These are phyloP conservation scores for Gallinago jamesoni DNA, from an alignment of 2,113 vertebrate species.

Conservation along the genomic window DNA sequence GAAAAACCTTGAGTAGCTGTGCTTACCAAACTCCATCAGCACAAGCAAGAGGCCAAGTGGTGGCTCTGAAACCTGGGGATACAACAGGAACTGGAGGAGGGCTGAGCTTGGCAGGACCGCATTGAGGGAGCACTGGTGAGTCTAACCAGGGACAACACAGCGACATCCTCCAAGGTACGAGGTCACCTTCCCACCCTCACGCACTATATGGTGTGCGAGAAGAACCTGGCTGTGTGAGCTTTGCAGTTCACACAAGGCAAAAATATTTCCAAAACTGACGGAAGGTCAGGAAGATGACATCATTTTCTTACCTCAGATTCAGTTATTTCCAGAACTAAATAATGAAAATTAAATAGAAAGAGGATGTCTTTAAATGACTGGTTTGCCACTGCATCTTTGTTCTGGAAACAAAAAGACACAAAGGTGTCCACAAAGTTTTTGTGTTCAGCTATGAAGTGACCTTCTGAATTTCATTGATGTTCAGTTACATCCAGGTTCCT, in stretches of 20 bases:
- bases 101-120: too few relatives aligned
- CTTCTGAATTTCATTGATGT: neutral
- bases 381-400: neutral
- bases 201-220: fast-evolving
- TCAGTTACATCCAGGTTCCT: neutral
- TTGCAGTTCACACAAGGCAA: neutral
- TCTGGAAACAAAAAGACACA: neutral
- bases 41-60: neutral
- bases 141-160: neutral
- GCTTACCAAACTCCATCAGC: neutral
- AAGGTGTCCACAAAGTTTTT: neutral
- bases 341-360: neutral
- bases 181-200: neutral
- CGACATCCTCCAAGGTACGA: fast-evolving
- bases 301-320: neutral
- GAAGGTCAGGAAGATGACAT: neutral
- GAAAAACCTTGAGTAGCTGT: neutral
- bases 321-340: neutral
- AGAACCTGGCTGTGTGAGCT: neutral
- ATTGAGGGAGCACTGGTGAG: neutral
- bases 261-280: neutral
- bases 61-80: neutral
- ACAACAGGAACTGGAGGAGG: neutral
- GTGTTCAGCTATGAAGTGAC: neutral
- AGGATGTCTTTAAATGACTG: neutral